Percentiles rank a stretch among this genome's conserved stretches.
phyloP scores from a whole-genome alignment of 2,113 vertebrate genomes.

The Psophia crepitans region DNA sequence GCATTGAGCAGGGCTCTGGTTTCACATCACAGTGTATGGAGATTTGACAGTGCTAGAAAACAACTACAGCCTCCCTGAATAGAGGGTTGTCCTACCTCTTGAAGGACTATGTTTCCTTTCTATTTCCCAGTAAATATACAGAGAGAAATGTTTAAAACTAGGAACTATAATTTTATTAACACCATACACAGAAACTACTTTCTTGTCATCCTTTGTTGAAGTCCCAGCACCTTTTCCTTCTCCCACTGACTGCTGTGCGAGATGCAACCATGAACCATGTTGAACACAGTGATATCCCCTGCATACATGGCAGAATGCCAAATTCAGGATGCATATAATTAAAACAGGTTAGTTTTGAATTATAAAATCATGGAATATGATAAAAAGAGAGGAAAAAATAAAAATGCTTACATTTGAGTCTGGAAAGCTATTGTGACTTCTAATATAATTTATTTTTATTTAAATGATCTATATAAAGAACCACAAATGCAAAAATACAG shows the following conservation, averaged over 20 bases:
- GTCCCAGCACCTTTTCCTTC: background rate
- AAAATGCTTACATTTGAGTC: background rate
- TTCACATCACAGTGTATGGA: background rate
- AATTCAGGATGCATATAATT: background rate
- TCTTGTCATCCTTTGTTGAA: background rate
- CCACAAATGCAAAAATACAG: background rate
- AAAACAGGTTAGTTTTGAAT: background rate
- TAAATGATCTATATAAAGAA: background rate
- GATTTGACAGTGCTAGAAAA: background rate
- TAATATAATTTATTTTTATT: background rate
- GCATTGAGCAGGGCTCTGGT: background rate
- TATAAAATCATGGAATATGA: background rate
- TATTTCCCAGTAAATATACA: background rate
- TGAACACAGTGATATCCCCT: background rate
- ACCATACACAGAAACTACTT: background rate
- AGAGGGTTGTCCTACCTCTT: background rate
- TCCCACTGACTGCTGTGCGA: background rate
- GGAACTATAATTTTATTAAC: background rate
- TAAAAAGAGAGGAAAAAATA: background rate
- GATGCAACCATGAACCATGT: background rate
- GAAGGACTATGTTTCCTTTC: background rate
- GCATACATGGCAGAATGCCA: background rate
- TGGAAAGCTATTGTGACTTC: background rate
- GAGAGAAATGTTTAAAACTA: background rate
- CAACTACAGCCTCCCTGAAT: background rate